Base-by-base conservation (phyloP, 2,888 invertebrate genomes). In the Papilio demoleus region DNA sequence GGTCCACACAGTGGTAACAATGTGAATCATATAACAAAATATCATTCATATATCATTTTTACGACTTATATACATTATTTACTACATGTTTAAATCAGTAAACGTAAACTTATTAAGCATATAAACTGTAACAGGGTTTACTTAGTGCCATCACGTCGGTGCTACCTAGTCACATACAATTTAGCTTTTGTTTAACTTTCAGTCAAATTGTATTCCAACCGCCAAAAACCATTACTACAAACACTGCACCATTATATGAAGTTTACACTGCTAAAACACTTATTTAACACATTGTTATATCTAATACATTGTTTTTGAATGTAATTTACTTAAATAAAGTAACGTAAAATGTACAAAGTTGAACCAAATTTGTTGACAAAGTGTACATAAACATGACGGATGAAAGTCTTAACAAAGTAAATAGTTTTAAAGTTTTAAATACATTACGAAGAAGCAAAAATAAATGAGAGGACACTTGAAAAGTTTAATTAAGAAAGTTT, bases 401-500 rank as follows among this genome's bases (percentile, higher is more conserved):
- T 56, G 31, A 56, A 14, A 27, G 17, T 4, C 31, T 24, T 50
- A 50, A 17, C 27, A 56, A 27, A 56, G 8, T 56, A 17, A 56
- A 31, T 56, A 31, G 31, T 56, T 56, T 50, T 50, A 14, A 50
- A 50, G 24, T 50, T 50, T 56, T 56, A 56, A 56, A 31, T 24
- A 19, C 60, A 42, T 45, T 31, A 45, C 17, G 45, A 24, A 31
- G 62, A 34, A 45, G 17, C 62, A 42, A 42, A 42, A 62, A 45
- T 42, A 62, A 42, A 62, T 53, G 53, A 53, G n/a, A 31, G n/a
- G 53, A 47, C 63, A 63, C 63, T 34, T 19, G 17, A 36, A 34
- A 47, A 68, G 42, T 58, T 68, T 68, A 63, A 68, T 63, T 62
- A 45, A 60, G 45, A 58, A 68, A 68, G 45, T 63, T 63, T 63